phyloP scores from a whole-genome alignment of 2,797 vertebrate species.

The Cossypha caffra region DNA sequence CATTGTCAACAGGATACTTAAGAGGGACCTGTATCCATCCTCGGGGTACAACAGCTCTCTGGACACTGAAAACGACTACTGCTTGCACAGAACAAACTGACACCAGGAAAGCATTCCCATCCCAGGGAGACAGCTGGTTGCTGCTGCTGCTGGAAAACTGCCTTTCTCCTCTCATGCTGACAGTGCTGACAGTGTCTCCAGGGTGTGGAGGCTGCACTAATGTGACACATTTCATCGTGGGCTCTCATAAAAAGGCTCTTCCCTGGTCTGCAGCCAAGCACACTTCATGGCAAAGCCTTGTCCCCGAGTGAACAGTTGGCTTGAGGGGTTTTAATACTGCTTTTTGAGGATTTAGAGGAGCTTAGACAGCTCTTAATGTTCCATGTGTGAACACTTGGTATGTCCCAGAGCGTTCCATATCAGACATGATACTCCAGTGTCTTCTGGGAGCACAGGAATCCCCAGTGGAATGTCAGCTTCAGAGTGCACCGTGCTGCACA shows the following conservation, averaged over 20 bases:
- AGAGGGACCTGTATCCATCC: slow-evolving; percentile 74
- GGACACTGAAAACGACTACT: slow-evolving; percentile 82
- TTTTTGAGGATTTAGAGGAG: background rate
- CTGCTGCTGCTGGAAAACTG: slow-evolving; percentile 21
- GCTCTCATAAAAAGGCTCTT: slow-evolving; percentile 11
- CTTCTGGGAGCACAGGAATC: background rate
- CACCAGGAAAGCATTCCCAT: background rate
- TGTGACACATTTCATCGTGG: background rate
- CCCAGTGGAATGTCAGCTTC: background rate
- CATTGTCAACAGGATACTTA: slow-evolving; percentile 74
- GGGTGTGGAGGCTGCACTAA: background rate
- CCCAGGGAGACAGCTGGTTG: background rate
- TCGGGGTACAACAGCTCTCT: slow-evolving; percentile 80
- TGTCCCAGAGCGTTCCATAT: background rate
- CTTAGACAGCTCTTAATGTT: background rate
- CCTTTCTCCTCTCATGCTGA: background rate
- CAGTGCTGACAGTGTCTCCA: background rate
- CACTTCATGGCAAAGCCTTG: background rate
- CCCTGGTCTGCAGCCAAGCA: background rate
- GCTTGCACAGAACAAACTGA: slow-evolving; percentile 78
- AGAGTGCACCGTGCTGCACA: background rate
- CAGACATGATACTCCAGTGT: background rate
- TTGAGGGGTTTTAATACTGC: background rate
- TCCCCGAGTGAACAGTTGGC: background rate
- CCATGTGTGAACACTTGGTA: background rate